These are phyloP conservation scores for Cichladusa arquata DNA, from an alignment of 2,113 vertebrate genomes.

Conservation along the genomic window DNA sequence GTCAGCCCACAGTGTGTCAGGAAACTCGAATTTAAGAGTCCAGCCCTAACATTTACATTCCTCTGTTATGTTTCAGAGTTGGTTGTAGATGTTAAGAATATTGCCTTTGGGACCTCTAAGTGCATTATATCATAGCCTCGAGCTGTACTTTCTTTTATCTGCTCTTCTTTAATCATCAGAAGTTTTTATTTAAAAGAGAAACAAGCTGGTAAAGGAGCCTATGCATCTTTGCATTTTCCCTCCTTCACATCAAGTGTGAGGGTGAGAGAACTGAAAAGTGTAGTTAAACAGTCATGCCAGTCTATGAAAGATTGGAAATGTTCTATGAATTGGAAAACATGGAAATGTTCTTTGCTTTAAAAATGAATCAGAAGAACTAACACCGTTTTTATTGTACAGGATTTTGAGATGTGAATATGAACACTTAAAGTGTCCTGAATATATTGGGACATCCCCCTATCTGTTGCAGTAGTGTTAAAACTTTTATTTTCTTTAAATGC, in stretches of 20 bases:
- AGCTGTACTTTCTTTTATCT: conserved; percentile 9
- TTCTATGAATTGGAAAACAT: conserved; percentile 30
- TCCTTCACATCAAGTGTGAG: background rate
- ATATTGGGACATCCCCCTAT: background rate
- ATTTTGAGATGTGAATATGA: background rate
- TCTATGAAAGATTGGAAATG: background rate
- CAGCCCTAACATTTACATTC: background rate
- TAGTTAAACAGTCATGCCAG: conserved; percentile 25
- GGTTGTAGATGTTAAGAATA: conserved; percentile 9
- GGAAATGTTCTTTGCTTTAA: conserved; percentile 47
- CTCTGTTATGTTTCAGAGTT: background rate
- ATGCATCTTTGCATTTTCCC: background rate
- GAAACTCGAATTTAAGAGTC: conserved; percentile 26
- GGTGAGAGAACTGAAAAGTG: background rate
- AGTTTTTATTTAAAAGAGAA: conserved; percentile 46
- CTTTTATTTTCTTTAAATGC: background rate
- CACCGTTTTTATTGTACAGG: conserved; percentile 33
- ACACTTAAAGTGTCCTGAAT: background rate
- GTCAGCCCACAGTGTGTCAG: background rate
- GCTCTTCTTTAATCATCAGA: conserved; percentile 35
- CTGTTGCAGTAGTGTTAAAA: background rate
- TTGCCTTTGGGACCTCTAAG: conserved; percentile 49
- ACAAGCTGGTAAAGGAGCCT: background rate
- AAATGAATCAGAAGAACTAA: conserved; percentile 31
- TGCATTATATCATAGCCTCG: conserved; percentile 18